A percentile compares a stretch with the other conserved stretches of the same genome.
Conservation (phyloP, 2,888 invertebrate genomes). For the Andrena hattorfiana region DNA sequence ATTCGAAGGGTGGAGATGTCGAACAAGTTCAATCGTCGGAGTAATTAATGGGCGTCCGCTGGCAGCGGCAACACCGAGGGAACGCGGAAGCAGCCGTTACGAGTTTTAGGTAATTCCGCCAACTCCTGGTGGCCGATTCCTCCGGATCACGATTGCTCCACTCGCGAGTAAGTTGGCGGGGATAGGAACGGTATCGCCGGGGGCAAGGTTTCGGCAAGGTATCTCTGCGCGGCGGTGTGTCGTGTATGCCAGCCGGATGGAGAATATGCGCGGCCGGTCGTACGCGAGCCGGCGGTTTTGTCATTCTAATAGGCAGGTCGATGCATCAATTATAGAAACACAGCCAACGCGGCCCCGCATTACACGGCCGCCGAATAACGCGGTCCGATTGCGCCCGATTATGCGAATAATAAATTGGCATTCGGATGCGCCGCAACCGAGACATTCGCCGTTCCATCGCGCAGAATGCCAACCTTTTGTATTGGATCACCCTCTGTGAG, state of each 20-base stretch:
- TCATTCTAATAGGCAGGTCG: conserved; percentile 80
- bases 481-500: conserved; percentile 9
- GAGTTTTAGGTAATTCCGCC: conserved; percentile 44
- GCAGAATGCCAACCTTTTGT: conserved; percentile 52
- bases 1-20: neutral
- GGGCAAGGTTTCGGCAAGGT: conserved; percentile 44
- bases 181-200: conserved; percentile 31
- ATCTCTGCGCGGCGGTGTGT: conserved; percentile 47
- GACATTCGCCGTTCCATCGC: conserved; percentile 58
- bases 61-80: conserved; percentile 18
- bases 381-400: conserved; percentile 81
- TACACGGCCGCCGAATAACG: conserved; percentile 79
- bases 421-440: conserved; percentile 65
- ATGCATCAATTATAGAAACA: conserved; percentile 84
- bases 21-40: conserved; percentile 5
- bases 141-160: conserved; percentile 39
- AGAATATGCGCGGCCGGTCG: conserved; percentile 68
- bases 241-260: conserved; percentile 54
- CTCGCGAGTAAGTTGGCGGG: conserved; percentile 30
- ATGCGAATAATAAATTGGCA: conserved; percentile 81
- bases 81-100: conserved; percentile 27
- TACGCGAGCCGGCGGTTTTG: conserved; percentile 78
- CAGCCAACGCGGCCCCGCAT: conserved; percentile 75
- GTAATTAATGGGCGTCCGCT: conserved; percentile 29
- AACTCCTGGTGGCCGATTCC: conserved; percentile 31